Conservation (phyloP, 2,113 vertebrate genomes). For the Catharus bicknelli region DNA sequence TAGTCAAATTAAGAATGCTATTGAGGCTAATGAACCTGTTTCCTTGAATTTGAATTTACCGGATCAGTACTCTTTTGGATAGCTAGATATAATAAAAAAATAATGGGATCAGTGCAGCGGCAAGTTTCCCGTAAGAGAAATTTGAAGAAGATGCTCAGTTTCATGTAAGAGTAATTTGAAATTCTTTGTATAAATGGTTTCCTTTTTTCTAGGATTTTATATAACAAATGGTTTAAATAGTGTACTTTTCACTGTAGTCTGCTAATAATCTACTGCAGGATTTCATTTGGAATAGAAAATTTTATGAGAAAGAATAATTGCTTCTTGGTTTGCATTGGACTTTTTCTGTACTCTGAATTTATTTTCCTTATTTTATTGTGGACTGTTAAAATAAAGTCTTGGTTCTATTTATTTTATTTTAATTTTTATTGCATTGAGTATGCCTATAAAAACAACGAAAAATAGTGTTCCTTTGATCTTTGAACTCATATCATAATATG, state of each 20-base stretch:
- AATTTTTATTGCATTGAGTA: background rate
- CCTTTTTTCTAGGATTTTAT: background rate
- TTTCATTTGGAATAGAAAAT: background rate
- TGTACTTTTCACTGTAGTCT: background rate
- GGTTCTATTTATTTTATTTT: background rate
- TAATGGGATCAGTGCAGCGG: background rate
- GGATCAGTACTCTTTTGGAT: conserved; percentile 12
- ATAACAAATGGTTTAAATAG: background rate
- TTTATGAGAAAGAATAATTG: background rate
- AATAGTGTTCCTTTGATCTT: background rate
- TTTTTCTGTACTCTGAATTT: background rate
- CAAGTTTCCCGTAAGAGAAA: conserved; percentile 4
- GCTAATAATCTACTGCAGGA: background rate
- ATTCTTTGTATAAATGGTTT: background rate
- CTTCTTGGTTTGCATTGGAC: background rate
- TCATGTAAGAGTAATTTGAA: background rate
- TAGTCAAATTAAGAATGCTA: conserved; percentile 42
- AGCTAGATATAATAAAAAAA: background rate
- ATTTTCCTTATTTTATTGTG: background rate
- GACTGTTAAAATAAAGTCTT: background rate
- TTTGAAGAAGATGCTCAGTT: background rate
- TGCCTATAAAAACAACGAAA: background rate
- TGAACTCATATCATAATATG: background rate
- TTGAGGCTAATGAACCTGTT: conserved; percentile 42
- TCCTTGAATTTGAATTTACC: conserved; percentile 57